A percentile compares a stretch with the other conserved stretches of the same genome.
Evolutionary conservation across 1,140 invertebrate species (phyloP).

Genomic region (Meteorus sp.): DNA sequence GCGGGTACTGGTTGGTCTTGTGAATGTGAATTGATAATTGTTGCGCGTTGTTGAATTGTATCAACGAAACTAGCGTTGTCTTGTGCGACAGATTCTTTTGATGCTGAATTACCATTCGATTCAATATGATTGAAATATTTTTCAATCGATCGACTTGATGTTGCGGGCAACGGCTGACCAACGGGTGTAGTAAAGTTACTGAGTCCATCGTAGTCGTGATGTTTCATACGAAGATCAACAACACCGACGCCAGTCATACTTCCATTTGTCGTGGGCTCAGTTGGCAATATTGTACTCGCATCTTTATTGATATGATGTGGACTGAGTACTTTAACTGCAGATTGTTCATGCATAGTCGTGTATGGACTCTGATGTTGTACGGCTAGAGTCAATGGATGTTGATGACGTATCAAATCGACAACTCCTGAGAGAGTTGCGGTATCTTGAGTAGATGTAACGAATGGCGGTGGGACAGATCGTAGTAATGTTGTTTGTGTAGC

Average conservation of each 20-base stretch:
- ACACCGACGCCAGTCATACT: conserved; percentile 45
- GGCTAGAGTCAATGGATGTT: conserved; percentile 43
- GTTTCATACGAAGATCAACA: conserved; percentile 56
- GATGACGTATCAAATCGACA: conserved; percentile 52
- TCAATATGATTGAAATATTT: conserved; percentile 65
- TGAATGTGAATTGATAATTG: conserved; percentile 52
- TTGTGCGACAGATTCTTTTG: conserved; percentile 45
- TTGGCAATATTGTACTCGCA: conserved; percentile 50
- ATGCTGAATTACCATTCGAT: conserved; percentile 29
- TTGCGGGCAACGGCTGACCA: conserved; percentile 57
- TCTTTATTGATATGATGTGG: conserved; percentile 58
- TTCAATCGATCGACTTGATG: conserved; percentile 63
- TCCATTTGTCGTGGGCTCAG: conserved; percentile 42
- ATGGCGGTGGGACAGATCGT: conserved; percentile 33
- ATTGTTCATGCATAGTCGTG: conserved; percentile 46
- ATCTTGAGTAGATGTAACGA: conserved; percentile 45
- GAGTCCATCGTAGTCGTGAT: conserved; percentile 46
- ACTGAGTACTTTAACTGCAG: conserved; percentile 51
- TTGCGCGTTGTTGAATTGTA: conserved; percentile 56
- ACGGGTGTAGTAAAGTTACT: conserved; percentile 45
- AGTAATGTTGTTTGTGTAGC: conserved; percentile 40
- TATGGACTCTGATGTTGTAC: conserved; percentile 44
- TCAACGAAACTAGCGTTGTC: conserved; percentile 46
- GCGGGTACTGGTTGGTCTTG: conserved; percentile 52
- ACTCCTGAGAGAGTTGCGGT: conserved; percentile 46